These are phyloP conservation scores for Zaprionus bogoriensis DNA, from an alignment of 2,888 invertebrate genomes.

Conservation along the genomic window DNA sequence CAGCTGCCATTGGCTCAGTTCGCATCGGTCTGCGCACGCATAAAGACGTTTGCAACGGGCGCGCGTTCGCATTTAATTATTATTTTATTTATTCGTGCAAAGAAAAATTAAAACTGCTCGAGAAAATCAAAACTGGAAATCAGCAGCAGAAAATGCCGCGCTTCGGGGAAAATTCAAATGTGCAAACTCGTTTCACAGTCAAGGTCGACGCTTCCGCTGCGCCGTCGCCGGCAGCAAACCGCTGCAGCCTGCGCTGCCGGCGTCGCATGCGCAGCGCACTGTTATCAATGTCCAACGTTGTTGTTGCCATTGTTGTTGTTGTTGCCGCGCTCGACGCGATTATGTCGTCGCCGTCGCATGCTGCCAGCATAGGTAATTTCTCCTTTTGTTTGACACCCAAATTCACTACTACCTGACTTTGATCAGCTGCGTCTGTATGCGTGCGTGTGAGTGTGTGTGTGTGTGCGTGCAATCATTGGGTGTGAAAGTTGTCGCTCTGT, in stretches of 20 bases:
- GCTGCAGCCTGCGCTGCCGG: slow-evolving; percentile 28
- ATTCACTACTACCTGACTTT: slow-evolving; percentile 33
- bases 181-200: slow-evolving; percentile 74
- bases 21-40: slow-evolving; percentile 14
- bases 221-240: slow-evolving; percentile 16
- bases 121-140: slow-evolving; percentile 42
- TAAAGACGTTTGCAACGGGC: not conserved
- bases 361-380: slow-evolving; percentile 74
- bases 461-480: slow-evolving; percentile 58
- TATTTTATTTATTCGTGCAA: slow-evolving; percentile 3
- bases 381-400: slow-evolving; percentile 48
- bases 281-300: too few species aligned
- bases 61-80: slow-evolving; percentile 35
- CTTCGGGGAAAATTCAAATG: slow-evolving; percentile 65
- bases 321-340: slow-evolving; percentile 45
- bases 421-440: slow-evolving; percentile 48
- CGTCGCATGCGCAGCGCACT: too few species aligned
- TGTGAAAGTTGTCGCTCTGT: slow-evolving; percentile 78
- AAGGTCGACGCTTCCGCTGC: slow-evolving; percentile 74
- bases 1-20: slow-evolving; percentile 58
- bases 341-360: slow-evolving; percentile 59
- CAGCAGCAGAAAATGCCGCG: slow-evolving; percentile 52
- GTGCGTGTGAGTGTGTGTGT: slow-evolving; percentile 23
- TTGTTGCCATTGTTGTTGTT: slow-evolving; percentile 23
- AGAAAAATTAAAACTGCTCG: slow-evolving; percentile 8